These are phyloP conservation scores for Phrynosoma blainvillii DNA, from an alignment of 2,113 vertebrate species.

Conservation along the genomic window DNA sequence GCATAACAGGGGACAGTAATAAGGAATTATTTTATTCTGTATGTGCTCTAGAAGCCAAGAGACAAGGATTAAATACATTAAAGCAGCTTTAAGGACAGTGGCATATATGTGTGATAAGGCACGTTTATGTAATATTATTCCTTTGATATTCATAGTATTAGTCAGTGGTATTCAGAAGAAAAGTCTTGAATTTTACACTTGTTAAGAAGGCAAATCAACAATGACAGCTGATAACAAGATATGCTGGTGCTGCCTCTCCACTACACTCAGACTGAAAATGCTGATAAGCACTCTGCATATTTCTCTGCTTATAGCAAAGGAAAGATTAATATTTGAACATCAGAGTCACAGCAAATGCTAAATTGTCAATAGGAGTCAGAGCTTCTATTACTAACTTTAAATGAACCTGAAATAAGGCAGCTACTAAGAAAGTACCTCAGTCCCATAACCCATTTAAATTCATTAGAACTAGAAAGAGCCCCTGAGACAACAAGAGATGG, in stretches of 20 bases:
- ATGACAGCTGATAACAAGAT: not conserved
- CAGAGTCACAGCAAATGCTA: slow-evolving; percentile 20
- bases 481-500: not conserved
- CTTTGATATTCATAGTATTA: slow-evolving; percentile 28
- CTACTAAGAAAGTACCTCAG: not conserved
- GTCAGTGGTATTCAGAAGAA: slow-evolving; percentile 15
- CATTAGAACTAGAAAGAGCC: slow-evolving; percentile 20
- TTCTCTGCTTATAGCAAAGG: slow-evolving; percentile 1
- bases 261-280: slow-evolving; percentile 27
- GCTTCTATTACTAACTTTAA: slow-evolving; percentile 30
- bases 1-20: not conserved
- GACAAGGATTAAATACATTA: not conserved
- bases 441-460: slow-evolving; percentile 18
- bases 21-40: not conserved
- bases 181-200: slow-evolving; percentile 19
- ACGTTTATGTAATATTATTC: not conserved
- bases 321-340: slow-evolving; percentile 30
- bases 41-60: not conserved
- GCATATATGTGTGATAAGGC: not conserved
- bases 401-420: slow-evolving; percentile 11
- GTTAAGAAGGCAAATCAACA: slow-evolving; percentile 38
- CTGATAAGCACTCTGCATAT: not conserved
- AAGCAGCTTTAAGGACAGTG: not conserved
- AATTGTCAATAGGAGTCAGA: slow-evolving; percentile 35
- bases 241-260: not conserved